phyloP scores from a whole-genome alignment of 2,113 vertebrate genomes.

The Callopanchax toddi region DNA sequence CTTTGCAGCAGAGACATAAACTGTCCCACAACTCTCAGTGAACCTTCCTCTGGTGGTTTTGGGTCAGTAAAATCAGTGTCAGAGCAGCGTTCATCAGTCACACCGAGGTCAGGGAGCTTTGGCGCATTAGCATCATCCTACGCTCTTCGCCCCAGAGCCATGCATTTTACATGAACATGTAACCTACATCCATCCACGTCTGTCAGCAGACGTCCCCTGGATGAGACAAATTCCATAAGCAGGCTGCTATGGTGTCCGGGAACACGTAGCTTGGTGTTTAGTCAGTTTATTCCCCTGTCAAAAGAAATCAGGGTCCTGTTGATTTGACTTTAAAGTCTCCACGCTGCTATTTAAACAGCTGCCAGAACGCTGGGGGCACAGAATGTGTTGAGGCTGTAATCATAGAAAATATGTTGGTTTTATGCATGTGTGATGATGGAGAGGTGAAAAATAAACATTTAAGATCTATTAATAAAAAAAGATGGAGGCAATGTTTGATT shows the following conservation, averaged over 20 bases:
- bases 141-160: conserved; percentile 29
- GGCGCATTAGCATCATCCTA: conserved; percentile 34
- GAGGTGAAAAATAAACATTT: conserved; percentile 12
- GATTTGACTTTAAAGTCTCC: conserved; percentile 17
- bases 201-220: conserved; percentile 33
- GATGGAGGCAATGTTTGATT: conserved; percentile 16
- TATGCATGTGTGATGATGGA: conserved; percentile 3
- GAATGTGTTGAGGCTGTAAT: conserved; percentile 9
- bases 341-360: conserved; percentile 17
- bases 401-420: conserved; percentile 8
- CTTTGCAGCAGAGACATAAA: conserved; percentile 10
- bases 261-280: conserved; percentile 21
- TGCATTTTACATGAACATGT: conserved; percentile 57
- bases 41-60: conserved; percentile 4
- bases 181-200: conserved; percentile 57
- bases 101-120: conserved; percentile 18
- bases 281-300: conserved; percentile 40
- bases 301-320: conserved; percentile 39
- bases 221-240: conserved; percentile 36
- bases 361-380: conserved; percentile 6
- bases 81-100: conserved; percentile 43
- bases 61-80: background rate
- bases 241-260: conserved; percentile 11
- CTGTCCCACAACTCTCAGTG: background rate
- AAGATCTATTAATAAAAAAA: conserved; percentile 11